phyloP scores from a whole-genome alignment of 2,888 invertebrate genomes.

The Ptilodon capucinus region DNA sequence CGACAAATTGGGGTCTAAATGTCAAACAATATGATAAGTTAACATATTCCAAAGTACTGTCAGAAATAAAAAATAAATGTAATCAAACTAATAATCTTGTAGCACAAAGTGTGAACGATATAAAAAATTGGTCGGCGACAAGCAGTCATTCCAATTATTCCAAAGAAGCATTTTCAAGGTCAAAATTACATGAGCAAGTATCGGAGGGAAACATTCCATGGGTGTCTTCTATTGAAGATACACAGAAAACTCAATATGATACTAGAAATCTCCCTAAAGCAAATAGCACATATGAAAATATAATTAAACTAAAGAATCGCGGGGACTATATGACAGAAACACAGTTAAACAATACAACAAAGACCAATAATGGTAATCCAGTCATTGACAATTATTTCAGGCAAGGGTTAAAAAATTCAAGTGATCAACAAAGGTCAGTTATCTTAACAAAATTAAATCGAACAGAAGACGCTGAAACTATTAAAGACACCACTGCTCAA shows the following conservation, averaged over 20 bases:
- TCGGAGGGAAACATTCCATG: background rate
- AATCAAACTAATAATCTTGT: slow-evolving; percentile 23
- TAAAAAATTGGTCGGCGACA: slow-evolving; percentile 12
- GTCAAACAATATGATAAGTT: slow-evolving; percentile 20
- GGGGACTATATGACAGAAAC: background rate
- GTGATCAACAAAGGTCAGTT: background rate
- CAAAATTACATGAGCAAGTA: background rate
- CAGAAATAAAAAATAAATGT: slow-evolving; percentile 36
- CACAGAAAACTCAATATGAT: background rate
- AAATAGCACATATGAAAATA: background rate
- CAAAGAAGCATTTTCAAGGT: background rate
- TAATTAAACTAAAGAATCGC: background rate
- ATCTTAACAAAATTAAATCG: background rate
- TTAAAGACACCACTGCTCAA: background rate
- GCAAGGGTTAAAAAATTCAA: background rate
- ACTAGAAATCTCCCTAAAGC: background rate
- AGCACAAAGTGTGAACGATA: slow-evolving; percentile 33
- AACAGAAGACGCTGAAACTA: background rate
- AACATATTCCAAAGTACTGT: slow-evolving; percentile 25
- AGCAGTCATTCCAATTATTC: background rate
- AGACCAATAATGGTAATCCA: background rate
- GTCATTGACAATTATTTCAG: background rate
- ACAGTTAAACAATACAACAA: background rate
- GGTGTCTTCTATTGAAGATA: background rate
- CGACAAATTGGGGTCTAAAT: slow-evolving; percentile 17